These are phyloP conservation scores for Zosterops pallidus DNA, from an alignment of 2,113 vertebrate genomes.

Conservation along the genomic window DNA sequence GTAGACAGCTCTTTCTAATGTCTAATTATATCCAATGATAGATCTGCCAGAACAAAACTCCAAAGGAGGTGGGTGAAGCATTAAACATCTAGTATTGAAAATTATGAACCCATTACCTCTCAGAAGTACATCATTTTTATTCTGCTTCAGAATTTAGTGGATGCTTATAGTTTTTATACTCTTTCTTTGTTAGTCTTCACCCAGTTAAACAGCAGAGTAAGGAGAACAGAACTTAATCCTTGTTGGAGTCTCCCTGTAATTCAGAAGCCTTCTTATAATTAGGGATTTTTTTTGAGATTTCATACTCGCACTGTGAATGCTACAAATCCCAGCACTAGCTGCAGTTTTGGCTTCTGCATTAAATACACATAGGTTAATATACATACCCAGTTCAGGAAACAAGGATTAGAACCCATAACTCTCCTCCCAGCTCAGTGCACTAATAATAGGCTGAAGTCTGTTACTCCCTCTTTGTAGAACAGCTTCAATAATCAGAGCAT, in stretches of 20 bases:
- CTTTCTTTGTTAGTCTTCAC: neutral
- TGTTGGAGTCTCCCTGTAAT: neutral
- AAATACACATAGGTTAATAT: neutral
- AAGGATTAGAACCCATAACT: neutral
- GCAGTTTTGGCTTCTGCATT: neutral
- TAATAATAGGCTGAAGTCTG: neutral
- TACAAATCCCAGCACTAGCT: neutral
- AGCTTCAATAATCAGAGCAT: constrained; percentile 3
- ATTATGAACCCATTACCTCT: neutral
- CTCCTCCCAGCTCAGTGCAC: neutral
- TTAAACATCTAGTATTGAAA: neutral
- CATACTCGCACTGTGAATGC: neutral
- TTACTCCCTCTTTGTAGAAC: neutral
- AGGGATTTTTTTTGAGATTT: neutral
- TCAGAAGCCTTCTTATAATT: neutral
- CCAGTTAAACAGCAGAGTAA: neutral
- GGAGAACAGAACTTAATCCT: neutral
- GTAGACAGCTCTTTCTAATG: neutral
- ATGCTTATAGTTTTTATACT: neutral
- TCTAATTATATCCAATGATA: neutral
- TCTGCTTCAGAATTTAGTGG: neutral
- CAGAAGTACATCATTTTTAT: neutral
- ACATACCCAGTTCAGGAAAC: neutral
- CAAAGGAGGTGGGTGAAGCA: neutral
- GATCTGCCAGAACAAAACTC: neutral